Base-by-base conservation (phyloP, 2,888 invertebrate species). In the Trachelus tabidus region DNA sequence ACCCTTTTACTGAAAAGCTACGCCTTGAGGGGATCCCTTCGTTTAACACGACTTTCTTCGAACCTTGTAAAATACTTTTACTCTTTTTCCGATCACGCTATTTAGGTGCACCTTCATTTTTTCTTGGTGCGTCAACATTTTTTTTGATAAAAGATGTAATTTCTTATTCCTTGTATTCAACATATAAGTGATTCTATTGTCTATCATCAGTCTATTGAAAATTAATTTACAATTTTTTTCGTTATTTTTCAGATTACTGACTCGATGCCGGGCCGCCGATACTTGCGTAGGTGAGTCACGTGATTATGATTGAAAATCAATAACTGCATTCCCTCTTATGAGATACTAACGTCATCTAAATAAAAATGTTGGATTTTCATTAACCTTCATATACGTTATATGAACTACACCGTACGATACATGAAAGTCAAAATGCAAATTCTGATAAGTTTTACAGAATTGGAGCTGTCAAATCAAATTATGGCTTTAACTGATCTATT, bases 231-330 rank as follows among this genome's bases (percentile, higher is more conserved):
- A 56, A 2, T 56, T 40, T 40, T 56, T 76, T n/a, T 31, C 11
- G 40, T 81, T 83, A 84, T 80, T 78, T 81, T 88, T 34, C 86
- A 89, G 90, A 89, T 89, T 87, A 88, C 82, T 79, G 79, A 82
- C 81, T 82, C 79, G 83, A 85, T 83, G 86, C 83, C 82, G 84
- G 86, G 87, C 83, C 85, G 87, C 83, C 81, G 73, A 71, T 82
- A 56, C 23, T 83, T 81, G 83, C 86, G 81, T 83, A 85, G 87
- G 89, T 88, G 85, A 89, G 88, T 85, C 79, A 74, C 56, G 23
- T 56, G 34, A 77, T 69, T 71, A 71, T 31, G 15, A 34, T 71
- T 71, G 31, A 71, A 71, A 56, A 56, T 56, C 56, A 56, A 56
- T 56, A 56, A 56, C 9, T 23, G 0, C 23, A 23, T 56, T 9